Conservation (phyloP, 2,797 vertebrate species). For the Peromyscus melanophrys region DNA sequence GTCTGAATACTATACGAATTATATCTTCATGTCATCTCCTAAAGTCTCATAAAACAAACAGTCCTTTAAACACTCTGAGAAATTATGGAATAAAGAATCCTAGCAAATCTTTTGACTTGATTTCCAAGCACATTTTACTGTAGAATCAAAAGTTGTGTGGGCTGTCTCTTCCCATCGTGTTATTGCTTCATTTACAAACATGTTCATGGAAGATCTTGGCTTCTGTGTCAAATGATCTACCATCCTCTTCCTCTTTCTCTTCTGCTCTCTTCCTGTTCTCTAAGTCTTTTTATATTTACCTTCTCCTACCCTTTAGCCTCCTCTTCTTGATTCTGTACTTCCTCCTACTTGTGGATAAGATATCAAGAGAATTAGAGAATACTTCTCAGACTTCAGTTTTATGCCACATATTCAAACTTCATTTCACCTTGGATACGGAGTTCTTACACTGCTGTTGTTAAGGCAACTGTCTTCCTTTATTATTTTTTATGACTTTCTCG, state of each 20-base stretch:
- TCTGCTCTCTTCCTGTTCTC: background rate
- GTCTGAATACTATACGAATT: background rate
- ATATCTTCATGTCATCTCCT: background rate
- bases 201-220: background rate
- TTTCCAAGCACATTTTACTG: background rate
- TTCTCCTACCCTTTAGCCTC: background rate
- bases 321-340: background rate
- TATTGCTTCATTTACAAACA: background rate
- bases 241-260: too few species aligned
- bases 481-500: background rate
- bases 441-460: background rate
- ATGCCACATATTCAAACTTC: background rate
- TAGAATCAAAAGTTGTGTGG: background rate
- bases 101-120: background rate
- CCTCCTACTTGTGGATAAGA: background rate
- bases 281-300: background rate
- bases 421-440: background rate
- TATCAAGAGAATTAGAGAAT: background rate
- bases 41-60: background rate
- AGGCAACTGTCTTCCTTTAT: background rate
- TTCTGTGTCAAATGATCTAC: background rate
- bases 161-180: background rate
- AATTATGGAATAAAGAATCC: background rate
- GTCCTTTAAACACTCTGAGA: background rate
- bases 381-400: background rate